Evolutionary conservation across 2,113 vertebrate genomes (phyloP).

Genomic region (Pyxicephalus adspersus): DNA sequence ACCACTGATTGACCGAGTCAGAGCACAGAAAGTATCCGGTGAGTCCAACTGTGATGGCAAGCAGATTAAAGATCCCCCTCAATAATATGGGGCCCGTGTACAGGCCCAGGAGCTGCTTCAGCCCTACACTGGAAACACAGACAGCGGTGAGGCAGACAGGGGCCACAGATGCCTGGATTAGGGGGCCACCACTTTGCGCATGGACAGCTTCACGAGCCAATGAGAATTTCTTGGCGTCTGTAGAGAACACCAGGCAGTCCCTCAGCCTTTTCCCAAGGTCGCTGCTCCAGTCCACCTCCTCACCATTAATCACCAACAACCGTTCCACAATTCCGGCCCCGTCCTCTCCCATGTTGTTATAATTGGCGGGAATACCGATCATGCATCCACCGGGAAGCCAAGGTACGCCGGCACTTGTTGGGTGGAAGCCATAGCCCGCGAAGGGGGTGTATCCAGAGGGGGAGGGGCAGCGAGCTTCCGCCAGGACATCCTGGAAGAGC

Average conservation of each 20-base stretch:
- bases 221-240: constrained; percentile 84
- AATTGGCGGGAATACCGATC: constrained; percentile 87
- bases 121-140: constrained; percentile 71
- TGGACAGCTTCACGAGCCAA: constrained; percentile 83
- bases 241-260: constrained; percentile 80
- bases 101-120: constrained; percentile 82
- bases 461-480: constrained; percentile 70
- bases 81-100: constrained; percentile 70
- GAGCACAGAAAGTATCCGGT: constrained; percentile 75
- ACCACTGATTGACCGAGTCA: constrained; percentile 76
- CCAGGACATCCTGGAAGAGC: constrained; percentile 81
- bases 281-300: constrained; percentile 81
- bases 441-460: constrained; percentile 76
- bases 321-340: constrained; percentile 72
- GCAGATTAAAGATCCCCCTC: constrained; percentile 71
- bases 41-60: constrained; percentile 70
- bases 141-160: constrained; percentile 80
- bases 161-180: constrained; percentile 75
- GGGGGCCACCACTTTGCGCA: constrained; percentile 71
- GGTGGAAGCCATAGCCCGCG: constrained; percentile 86
- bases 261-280: constrained; percentile 71
- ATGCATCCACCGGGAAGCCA: constrained; percentile 81
- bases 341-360: constrained; percentile 73
- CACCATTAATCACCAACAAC: constrained; percentile 77
- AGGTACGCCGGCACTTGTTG: constrained; percentile 84